Evolutionary conservation across 2,797 vertebrate species (phyloP).

Genomic region (Eulemur rubriventer): DNA sequence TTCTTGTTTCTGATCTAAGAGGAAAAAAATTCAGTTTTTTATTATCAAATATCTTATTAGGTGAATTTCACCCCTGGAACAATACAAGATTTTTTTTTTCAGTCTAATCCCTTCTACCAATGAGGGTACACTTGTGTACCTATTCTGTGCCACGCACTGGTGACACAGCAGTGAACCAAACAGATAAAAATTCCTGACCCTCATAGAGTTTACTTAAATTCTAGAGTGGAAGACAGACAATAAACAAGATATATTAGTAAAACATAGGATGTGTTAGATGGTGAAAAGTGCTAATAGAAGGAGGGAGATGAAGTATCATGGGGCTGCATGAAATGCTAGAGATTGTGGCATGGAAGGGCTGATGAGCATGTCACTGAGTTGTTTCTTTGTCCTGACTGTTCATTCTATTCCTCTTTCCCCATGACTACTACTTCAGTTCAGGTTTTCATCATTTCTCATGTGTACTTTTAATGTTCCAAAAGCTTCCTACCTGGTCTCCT

Average conservation of each 20-base stretch:
- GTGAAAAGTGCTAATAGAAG: background rate
- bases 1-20: background rate
- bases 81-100: background rate
- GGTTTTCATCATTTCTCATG: background rate
- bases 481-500: background rate
- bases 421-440: background rate
- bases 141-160: background rate
- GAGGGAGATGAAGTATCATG: background rate
- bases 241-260: background rate
- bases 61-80: background rate
- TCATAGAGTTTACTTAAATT: background rate
- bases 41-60: background rate
- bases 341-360: background rate
- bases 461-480: background rate
- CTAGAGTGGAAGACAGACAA: background rate
- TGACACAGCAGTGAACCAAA: background rate
- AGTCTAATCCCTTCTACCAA: background rate
- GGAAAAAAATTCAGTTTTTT: background rate
- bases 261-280: background rate
- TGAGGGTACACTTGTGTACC: background rate
- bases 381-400: background rate
- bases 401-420: background rate
- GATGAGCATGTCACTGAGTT: background rate
- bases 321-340: background rate
- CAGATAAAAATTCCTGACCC: background rate